Conservation (phyloP, 64 coral and sea anemone genomes). For the Catalaphyllia jardinei region DNA sequence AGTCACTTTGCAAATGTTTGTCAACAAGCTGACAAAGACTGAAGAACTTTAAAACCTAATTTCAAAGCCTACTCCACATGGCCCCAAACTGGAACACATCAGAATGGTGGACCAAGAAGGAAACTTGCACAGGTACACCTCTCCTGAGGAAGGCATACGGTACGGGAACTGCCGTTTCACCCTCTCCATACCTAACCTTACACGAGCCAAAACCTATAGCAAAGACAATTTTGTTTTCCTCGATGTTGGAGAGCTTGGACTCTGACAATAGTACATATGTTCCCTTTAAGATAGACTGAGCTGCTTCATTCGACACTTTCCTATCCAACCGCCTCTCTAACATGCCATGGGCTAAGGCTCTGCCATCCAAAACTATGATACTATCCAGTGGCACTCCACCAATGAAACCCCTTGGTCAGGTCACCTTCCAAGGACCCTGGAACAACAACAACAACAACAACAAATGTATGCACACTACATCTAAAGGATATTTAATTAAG, state of each 20-base stretch:
- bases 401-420: no score
- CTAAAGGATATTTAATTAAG: no score
- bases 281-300: no score
- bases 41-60: neutral
- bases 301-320: no score
- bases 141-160: neutral
- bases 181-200: neutral
- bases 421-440: no score
- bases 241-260: neutral
- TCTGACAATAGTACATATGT: no score
- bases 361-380: no score
- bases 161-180: neutral
- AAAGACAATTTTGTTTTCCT: conserved; percentile 5
- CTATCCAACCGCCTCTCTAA: no score
- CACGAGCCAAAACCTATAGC: neutral
- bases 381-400: no score
- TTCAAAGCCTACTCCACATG: neutral
- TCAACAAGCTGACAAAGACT: conserved; percentile 51
- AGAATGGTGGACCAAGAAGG: neutral
- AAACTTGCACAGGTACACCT: neutral
- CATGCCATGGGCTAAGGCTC: no score
- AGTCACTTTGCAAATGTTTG: conserved; percentile 38
- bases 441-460: no score
- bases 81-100: neutral
- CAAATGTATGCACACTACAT: no score